phyloP scores from a whole-genome alignment of 2,888 invertebrate genomes.

The Colostygia pectinataria region DNA sequence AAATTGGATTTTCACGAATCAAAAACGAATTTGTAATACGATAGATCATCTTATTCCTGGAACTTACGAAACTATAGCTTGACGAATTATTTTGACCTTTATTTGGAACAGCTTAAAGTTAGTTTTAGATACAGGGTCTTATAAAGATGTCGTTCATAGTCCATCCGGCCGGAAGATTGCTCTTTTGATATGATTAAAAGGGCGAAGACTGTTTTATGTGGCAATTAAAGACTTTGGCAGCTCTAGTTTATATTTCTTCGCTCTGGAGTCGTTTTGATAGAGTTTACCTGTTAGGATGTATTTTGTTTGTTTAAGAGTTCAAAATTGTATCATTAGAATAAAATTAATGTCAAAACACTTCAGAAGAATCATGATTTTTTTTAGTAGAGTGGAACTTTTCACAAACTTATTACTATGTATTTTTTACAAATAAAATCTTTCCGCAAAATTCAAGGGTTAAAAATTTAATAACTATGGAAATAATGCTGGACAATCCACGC shows the following conservation, averaged over 20 bases:
- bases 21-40: slow-evolving; percentile 77
- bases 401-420: too few relatives aligned
- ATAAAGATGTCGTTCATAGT: slow-evolving; percentile 54
- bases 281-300: slow-evolving; percentile 10
- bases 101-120: slow-evolving; percentile 39
- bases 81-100: slow-evolving; percentile 46
- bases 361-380: too few relatives aligned
- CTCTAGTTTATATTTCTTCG: slow-evolving; percentile 58
- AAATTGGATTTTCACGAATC: slow-evolving; percentile 77
- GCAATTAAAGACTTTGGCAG: slow-evolving; percentile 74
- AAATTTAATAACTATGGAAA: too few relatives aligned
- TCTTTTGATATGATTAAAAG: slow-evolving; percentile 81
- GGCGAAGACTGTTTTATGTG: slow-evolving; percentile 80
- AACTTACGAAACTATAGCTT: slow-evolving; percentile 65
- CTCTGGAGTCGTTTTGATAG: slow-evolving; percentile 14
- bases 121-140: slow-evolving; percentile 30
- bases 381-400: too few relatives aligned
- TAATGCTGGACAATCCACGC: too few relatives aligned
- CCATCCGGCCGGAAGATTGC: slow-evolving; percentile 79
- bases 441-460: too few relatives aligned
- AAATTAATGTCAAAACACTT: too few relatives aligned
- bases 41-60: slow-evolving; percentile 58
- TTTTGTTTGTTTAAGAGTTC: slow-evolving; percentile 7
- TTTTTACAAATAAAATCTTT: too few relatives aligned
- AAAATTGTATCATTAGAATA: slow-evolving; percentile 1